Evolutionary conservation across 1,140 invertebrate species (phyloP), one percentile per base, ranked within the genome.

Genomic region (Calliopsis andreniformis): DNA sequence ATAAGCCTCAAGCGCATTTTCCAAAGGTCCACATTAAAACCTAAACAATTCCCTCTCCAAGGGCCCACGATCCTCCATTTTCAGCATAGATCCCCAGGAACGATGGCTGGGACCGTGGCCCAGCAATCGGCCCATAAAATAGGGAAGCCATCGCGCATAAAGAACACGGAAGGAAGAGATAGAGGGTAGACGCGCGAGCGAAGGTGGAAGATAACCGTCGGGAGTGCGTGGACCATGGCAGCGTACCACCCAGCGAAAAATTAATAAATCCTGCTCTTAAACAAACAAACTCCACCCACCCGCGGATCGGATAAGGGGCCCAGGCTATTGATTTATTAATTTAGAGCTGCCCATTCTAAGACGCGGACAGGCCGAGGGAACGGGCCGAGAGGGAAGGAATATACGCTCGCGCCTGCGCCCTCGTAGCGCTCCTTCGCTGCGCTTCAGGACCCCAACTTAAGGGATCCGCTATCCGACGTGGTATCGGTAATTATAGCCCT

Each of bases 401-500:
- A 76, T 62, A 73, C 47, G 73, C 73, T 76, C 58, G 30, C 81
- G 75, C 55, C 59, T 64, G 76, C 84, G 76, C 82, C 73, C 85
- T 70, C 86, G 82, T 39, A 39, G 35, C 82, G 81, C 86, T 80
- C 70, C 79, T 76, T 64, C 79, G 69, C 55, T 77, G 66, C 66
- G 79, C 86, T 79, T 84, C 86, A 61, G 85, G 86, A 88, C 82
- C 84, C 87, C 80, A 89, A 91, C 83, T 91, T 90, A 88, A 91
- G 88, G 89, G 89, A 90, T 90, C 85, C 86, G 87, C 87, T 92
- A 92, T 92, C 90, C 90, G 87, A 88, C 88, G 86, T 91, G 89
- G 88, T 91, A 92, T 91, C 90, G 87, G 90, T 92, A 92, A 92
- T 92, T 92, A 92, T 92, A 92, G 89, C 87, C 87, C 89, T 91